Conservation (phyloP, 2,113 vertebrate genomes). For the Rhineura floridana region DNA sequence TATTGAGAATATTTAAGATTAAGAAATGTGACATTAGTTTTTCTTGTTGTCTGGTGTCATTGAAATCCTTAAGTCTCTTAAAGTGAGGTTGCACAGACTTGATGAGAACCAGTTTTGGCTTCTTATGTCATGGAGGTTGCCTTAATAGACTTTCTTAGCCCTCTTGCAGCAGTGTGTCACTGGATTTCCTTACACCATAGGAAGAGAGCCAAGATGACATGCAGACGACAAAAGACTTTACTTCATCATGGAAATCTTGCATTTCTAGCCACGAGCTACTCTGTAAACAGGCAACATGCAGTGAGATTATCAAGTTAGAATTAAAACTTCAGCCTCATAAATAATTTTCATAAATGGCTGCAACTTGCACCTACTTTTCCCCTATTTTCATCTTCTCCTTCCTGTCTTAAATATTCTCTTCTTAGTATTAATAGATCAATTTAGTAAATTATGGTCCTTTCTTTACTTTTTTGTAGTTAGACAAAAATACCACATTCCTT, state of each 20-base stretch:
- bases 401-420: slow-evolving; percentile 23
- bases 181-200: neutral
- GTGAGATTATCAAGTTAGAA: neutral
- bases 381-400: slow-evolving; percentile 23
- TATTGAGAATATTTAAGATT: neutral
- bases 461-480: slow-evolving; percentile 14
- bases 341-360: neutral
- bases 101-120: neutral
- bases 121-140: neutral
- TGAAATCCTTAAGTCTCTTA: neutral
- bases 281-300: neutral
- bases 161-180: neutral
- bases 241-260: neutral
- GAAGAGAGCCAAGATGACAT: neutral
- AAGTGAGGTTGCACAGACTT: neutral
- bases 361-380: neutral
- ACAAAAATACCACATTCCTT: slow-evolving; percentile 30
- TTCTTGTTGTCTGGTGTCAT: neutral
- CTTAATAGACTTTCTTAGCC: neutral
- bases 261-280: neutral
- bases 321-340: neutral
- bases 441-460: slow-evolving; percentile 19
- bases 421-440: slow-evolving; percentile 42
- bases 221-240: neutral
- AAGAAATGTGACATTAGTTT: neutral